Evolutionary conservation across 2,888 invertebrate genomes (phyloP), one percentile per base, ranked within the genome.

Genomic region (Rhingia rostrata): DNA sequence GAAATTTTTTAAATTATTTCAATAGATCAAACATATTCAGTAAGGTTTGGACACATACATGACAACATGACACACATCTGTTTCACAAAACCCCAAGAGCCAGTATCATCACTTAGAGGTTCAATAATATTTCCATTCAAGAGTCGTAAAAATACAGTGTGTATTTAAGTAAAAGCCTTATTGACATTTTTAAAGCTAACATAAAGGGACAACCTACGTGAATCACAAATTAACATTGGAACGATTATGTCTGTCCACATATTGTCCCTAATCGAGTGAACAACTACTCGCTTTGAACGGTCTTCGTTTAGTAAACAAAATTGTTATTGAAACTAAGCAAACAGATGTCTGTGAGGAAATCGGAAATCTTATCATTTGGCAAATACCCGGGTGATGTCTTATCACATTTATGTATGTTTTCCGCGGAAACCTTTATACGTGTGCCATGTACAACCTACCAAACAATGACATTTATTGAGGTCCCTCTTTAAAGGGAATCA

Each of bases 361-460:
- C 39, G 56, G 70, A 60, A 37, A 78, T 30, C 69, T 81, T 81
- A 81, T 81, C 81, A 81, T 37, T 75, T 41, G 75, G 37, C 75
- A 81, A 73, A 73, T 37, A 73, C 47, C 53, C 58, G 66, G 66
- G 41, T 53, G 41, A 63, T 64, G 51, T 61, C 54, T 82, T 82
- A 82, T 82, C 82, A 56, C 14, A 60, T 53, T 60, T 72, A 10
- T 32, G 9, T 45, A 45, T 53, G 30, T 6, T 60, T 77, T 75
- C 70, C 53, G 54, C 53, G 64, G 75, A 79, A 73, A 72, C 72
- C 53, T 82, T 75, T 66, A 58, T 82, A 66, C 82, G 82, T 82
- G 82, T 82, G 82, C 77, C 82, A 61, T 49, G 53, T 47, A 39
- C 63, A 22, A 33, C 12, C 10, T 43, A 39, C 33, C 54, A 32